Base-by-base conservation (phyloP, 2,888 invertebrate genomes). In the Atethmia centrago region DNA sequence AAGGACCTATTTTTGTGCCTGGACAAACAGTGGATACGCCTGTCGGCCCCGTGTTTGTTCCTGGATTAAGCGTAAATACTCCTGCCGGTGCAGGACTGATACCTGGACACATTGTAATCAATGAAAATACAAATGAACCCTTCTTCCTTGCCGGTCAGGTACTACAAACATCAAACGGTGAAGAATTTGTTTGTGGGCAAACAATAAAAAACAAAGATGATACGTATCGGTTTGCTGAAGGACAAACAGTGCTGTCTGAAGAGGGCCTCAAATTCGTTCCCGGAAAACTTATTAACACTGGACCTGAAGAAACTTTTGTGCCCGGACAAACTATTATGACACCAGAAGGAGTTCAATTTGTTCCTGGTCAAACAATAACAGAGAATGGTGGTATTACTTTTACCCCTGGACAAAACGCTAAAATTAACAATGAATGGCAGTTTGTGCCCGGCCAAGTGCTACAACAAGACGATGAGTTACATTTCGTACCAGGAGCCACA, bases 21-120 rank as follows among this genome's bases (percentile, higher is more conserved):
- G 98, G 98, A 7, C 98, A 98, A 92, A 97, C 98, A 0, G 94
- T 98, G 12, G 96, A 97, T 84, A 98, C 98, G 5, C 97, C 97
- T 63, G 95, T 96, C 76, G 98, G 98, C 0, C 95, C 96, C 19
- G 94, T 97, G 66, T 98, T 98, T 91, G 97, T 98, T 53, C 98
- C 98, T 31, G 98, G 98, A 2, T 96, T 98, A 77, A 98, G 97
- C 58, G 97, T 98, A 21, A 97, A 97, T 85, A 97, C 98, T 3
- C 97, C 97, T 36, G 95, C 97, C 62, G 97, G 98, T 42, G 97
- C 97, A 0, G 96, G 97, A 42, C 94, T 98, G 28, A 97, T 98
- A 81, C 97, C 98, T n/a, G 98, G 98, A 3, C 97, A 98, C 87
- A 97, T 98, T 80, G 95, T 98, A 68, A 96, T 96, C 40, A 96